Conservation (phyloP, 2,113 vertebrate species). For the Dissostichus mawsoni region DNA sequence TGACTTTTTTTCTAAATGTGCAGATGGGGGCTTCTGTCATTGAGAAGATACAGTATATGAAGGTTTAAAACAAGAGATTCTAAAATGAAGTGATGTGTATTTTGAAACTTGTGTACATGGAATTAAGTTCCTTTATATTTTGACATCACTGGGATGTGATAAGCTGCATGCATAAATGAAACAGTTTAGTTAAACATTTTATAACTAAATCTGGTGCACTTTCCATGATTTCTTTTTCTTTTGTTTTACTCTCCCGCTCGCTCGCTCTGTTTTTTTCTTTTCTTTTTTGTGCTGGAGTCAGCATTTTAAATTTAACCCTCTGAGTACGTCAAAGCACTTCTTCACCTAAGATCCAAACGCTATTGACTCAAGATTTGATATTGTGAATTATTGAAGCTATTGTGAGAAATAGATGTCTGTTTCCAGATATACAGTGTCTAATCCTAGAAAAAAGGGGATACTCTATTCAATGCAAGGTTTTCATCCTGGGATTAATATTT, state of each 20-base stretch:
- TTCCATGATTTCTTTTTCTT: conserved; percentile 73
- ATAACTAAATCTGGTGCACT: conserved; percentile 93
- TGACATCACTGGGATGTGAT: conserved; percentile 89
- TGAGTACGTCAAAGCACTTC: conserved; percentile 97
- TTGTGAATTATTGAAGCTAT: conserved; percentile 60
- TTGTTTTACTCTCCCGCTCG: conserved; percentile 38
- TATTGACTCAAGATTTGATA: conserved; percentile 56
- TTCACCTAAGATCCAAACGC: conserved; percentile 87
- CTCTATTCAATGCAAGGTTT: conserved; percentile 35
- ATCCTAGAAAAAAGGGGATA: conserved; percentile 35
- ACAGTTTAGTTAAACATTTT: conserved; percentile 95
- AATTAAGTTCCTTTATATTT: conserved; percentile 89
- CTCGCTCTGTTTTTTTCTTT: conserved; percentile 44
- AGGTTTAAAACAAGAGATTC: conserved; percentile 85
- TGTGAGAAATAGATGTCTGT: conserved; percentile 51
- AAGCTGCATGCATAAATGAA: conserved; percentile 97
- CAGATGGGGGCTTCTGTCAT: conserved; percentile 91
- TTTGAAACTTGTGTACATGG: conserved; percentile 95
- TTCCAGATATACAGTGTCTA: conserved; percentile 36
- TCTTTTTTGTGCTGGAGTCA: conserved; percentile 88
- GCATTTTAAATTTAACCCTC: conserved; percentile 97
- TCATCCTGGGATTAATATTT: conserved; percentile 37
- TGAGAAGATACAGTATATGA: conserved; percentile 88
- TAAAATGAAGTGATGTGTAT: conserved; percentile 94
- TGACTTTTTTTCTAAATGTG: conserved; percentile 86